Base-by-base conservation (phyloP, 2,113 vertebrate genomes). In the Sceloporus tristichus region DNA sequence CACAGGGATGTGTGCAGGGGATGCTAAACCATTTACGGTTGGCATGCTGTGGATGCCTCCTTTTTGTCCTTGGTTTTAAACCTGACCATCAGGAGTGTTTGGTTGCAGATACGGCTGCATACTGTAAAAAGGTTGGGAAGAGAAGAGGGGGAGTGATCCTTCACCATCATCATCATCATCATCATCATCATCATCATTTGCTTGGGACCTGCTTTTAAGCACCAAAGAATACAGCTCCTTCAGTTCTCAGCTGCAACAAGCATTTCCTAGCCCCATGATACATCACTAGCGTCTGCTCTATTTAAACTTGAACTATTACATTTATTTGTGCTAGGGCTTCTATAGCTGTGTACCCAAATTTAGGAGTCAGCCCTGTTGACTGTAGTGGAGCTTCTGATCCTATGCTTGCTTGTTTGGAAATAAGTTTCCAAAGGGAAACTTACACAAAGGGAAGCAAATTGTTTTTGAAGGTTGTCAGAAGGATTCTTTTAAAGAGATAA, bases 11-110 rank as follows among this genome's bases (percentile, higher is more conserved):
- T 14, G 23, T 65, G 3, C 23, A 8, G 1, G 77, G 3, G 0
- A 11, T 65, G 65, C 48, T 40, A 8, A 11, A 68, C 21, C 21
- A 23, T 0, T 0, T 2, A 29, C 0, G 0, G 25, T 54, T 38
- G 65, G 34, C 27, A 27, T 70, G 14, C 10, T 3, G 0, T 0
- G 59, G 74, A 10, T 56, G 25, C 1, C 2, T 80, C 79, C 2
- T 89, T 40, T 88, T 70, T 80, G 18, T 76, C 66, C 0, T 87
- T 79, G 71, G 62, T 82, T 40, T 82, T 84, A 4, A 9, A 85
- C 62, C 78, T 73, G 1, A 1, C 0, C 27, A 21, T 42, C 18
- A n/a, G 34, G 11, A 34, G 29, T 29, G 34, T 21, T 84, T 62
- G 48, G 29, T 62, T 79, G 48, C 77, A 25, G 14, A 2, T 83